Evolutionary conservation across 2,888 invertebrate genomes (phyloP).

Genomic region (Coleophora flavipennella): DNA sequence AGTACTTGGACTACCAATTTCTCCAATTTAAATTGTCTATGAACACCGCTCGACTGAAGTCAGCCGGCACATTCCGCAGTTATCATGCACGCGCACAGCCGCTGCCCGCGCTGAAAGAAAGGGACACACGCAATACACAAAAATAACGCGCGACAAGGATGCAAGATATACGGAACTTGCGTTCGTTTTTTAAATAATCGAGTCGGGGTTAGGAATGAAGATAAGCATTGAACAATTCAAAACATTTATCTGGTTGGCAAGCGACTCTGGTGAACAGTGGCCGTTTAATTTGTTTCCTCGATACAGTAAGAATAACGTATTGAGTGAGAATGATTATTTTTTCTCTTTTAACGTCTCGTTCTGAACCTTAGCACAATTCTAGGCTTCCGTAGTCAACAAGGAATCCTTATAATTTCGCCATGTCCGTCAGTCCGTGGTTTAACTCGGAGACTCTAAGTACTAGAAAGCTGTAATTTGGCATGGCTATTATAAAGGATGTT

Average conservation of each 20-base stretch:
- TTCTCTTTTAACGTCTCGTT: too few relatives aligned
- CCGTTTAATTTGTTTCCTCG: constrained; percentile 56
- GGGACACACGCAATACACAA: constrained; percentile 33
- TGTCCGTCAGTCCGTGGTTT: too few relatives aligned
- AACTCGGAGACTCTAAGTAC: too few relatives aligned
- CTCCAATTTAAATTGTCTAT: constrained; percentile 71
- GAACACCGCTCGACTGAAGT: constrained; percentile 65
- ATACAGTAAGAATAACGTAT: constrained; percentile 34
- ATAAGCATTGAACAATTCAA: constrained; percentile 61
- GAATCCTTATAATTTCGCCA: too few relatives aligned
- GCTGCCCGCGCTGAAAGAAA: constrained; percentile 28
- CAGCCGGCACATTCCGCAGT: constrained; percentile 67
- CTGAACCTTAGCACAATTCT: too few relatives aligned
- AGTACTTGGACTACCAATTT: constrained; percentile 59
- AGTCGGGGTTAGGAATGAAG: constrained; percentile 62
- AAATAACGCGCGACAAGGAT: constrained; percentile 47
- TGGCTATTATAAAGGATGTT: too few relatives aligned
- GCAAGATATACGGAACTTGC: constrained; percentile 37
- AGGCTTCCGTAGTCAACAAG: too few relatives aligned
- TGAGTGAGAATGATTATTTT: too few relatives aligned
- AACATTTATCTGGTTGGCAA: constrained; percentile 60
- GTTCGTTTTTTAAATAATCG: constrained; percentile 69
- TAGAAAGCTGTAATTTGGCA: too few relatives aligned
- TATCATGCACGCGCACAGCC: constrained; percentile 62
- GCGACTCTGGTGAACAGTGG: constrained; percentile 57